phyloP scores from a whole-genome alignment of 1,140 invertebrate species.

The Diorhabda elongata region DNA sequence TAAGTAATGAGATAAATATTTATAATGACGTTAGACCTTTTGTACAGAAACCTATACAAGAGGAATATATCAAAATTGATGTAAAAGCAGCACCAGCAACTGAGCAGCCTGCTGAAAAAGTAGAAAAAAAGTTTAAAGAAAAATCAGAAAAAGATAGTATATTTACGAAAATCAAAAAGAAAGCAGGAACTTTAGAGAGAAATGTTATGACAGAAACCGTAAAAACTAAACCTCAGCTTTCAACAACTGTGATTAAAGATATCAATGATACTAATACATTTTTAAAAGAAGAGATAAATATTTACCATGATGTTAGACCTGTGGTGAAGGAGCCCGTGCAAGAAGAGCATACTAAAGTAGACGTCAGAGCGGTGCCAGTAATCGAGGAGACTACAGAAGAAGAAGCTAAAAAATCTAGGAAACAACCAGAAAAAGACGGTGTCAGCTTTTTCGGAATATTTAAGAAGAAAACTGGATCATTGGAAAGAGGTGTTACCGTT shows the following conservation, averaged over 20 bases:
- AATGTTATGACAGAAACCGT: not conserved
- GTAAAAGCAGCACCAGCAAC: not conserved
- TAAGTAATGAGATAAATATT: conserved; percentile 23
- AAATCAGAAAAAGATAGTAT: conserved; percentile 12
- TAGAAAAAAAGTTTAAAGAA: not conserved
- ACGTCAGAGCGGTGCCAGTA: not conserved
- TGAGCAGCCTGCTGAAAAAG: not conserved
- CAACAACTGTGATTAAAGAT: not conserved
- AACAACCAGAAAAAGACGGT: not conserved
- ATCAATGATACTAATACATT: conserved; percentile 6
- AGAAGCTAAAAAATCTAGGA: conserved; percentile 10
- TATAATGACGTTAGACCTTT: conserved; percentile 24
- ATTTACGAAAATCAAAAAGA: conserved; percentile 24
- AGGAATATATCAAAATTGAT: not conserved
- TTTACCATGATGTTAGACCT: conserved; percentile 19
- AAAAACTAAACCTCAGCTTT: not conserved
- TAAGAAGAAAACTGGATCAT: not conserved
- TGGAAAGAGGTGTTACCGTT: conserved; percentile 15
- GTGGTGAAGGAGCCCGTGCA: not conserved
- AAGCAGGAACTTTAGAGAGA: conserved; percentile 7
- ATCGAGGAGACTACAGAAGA: not conserved
- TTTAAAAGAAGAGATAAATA: conserved; percentile 16
- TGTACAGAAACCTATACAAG: not conserved
- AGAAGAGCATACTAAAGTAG: not conserved
- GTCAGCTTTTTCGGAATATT: conserved; percentile 14